Percentiles rank a stretch among this genome's conserved stretches.
These are phyloP conservation scores for Heteromormyrus szaboi DNA, from an alignment of 2,797 vertebrate genomes.

Conservation along the genomic window DNA sequence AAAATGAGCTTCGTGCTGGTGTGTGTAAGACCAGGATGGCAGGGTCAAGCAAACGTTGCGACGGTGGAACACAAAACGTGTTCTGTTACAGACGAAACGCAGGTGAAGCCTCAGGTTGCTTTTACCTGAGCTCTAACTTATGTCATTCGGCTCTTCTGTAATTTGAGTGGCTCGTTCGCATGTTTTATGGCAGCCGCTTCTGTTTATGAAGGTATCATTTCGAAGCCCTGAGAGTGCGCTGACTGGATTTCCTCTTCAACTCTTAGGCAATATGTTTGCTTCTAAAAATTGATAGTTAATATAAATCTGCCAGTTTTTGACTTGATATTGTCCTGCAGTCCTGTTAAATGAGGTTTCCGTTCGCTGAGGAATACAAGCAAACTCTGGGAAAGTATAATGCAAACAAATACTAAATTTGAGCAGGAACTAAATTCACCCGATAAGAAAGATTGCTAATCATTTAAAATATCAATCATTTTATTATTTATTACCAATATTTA, in stretches of 20 bases:
- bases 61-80: neutral
- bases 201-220: neutral
- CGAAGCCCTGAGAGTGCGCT: neutral
- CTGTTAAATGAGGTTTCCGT: neutral
- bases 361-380: neutral
- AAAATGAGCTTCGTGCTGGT: neutral
- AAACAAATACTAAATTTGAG: neutral
- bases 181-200: neutral
- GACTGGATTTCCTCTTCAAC: neutral
- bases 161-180: neutral
- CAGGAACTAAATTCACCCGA: neutral
- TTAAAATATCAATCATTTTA: neutral
- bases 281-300: neutral
- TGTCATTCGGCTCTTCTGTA: neutral
- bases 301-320: neutral
- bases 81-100: slow-evolving; percentile 12
- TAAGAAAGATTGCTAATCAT: neutral
- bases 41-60: slow-evolving; percentile 31
- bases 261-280: neutral
- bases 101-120: neutral
- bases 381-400: neutral
- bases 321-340: neutral
- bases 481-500: neutral
- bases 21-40: neutral
- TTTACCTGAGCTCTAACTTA: neutral